Conservation (phyloP, 2,113 vertebrate species). For the Anhinga rufa region DNA sequence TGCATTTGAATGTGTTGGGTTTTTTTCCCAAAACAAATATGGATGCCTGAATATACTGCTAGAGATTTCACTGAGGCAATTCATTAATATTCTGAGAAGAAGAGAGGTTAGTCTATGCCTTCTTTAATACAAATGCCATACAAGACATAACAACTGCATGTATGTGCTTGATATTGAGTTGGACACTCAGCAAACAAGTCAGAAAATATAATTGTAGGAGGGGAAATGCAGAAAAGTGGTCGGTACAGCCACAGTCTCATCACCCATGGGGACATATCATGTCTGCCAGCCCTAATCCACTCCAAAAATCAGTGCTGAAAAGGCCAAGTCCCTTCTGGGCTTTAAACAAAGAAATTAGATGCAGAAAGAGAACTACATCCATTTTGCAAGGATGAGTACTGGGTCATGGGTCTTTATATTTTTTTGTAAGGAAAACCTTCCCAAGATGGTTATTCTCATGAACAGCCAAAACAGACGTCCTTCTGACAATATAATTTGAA, state of each 20-base stretch:
- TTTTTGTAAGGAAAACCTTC: constrained; percentile 1
- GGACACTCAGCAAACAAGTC: neutral
- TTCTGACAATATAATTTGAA: constrained; percentile 10
- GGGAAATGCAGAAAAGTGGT: neutral
- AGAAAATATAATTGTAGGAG: neutral
- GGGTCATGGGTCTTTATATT: neutral
- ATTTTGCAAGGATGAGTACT: constrained; percentile 3
- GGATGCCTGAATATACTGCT: neutral
- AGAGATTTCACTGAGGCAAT: neutral
- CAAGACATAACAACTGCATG: neutral
- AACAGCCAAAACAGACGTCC: neutral
- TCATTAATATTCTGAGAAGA: neutral
- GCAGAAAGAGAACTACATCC: neutral
- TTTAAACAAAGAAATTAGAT: constrained; percentile 3
- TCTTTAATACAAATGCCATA: neutral
- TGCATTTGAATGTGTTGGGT: neutral
- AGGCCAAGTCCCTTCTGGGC: neutral
- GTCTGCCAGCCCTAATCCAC: neutral
- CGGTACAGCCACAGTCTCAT: neutral
- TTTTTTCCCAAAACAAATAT: neutral
- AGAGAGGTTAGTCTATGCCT: neutral
- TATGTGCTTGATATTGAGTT: neutral
- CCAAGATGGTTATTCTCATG: neutral
- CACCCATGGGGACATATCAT: neutral
- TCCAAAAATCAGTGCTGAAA: constrained; percentile 12